Base-by-base conservation (phyloP, 2,797 vertebrate genomes). In the Xenops minutus region DNA sequence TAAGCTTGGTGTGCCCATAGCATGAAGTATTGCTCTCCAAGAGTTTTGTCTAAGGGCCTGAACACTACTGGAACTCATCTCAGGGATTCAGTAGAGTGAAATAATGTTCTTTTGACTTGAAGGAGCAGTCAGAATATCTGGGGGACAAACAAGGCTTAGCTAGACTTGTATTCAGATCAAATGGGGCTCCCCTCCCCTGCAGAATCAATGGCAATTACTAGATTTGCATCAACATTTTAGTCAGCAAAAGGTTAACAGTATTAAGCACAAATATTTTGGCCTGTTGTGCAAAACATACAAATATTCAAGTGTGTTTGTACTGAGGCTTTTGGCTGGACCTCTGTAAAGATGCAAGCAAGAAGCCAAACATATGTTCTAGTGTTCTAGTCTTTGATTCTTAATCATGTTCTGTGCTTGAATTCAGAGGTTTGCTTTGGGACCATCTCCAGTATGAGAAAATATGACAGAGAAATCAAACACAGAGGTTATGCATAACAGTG, bases 311-410 rank as follows among this genome's bases (percentile, higher is more conserved):
- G 56, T 88, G 84, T 93, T 95, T 91, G 59, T 78, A 39, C 78
- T 55, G 61, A 83, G 64, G 39, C n/a, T 89, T 95, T 95, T 97
- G 92, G 81, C 92, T 80, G 37, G 77, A 68, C 75, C 15, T 93
- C 56, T 87, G 3, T 27, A 95, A 91, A 89, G 92, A 95, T 14
- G 43, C 36, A 91, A 93, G 36, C 27, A 51, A 89, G 84, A 73
- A 94, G 95, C 92, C 91, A 96, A 95, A 96, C 93, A 95, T 85
- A 83, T 95, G 92, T 96, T 97, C 78, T 93, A 78, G 67, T 73
- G 22, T 94, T 93, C 72, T 92, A 96, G 75, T 78, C 92, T 96
- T 96, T 96, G 93, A 96, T 95, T 94, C 89, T 93, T 89, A 94
- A 94, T 96, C 84, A 68, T 94, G 93, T 85, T 92, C 93, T 68